Conservation (phyloP, 2,113 vertebrate species). For the Myodes glareolus region DNA sequence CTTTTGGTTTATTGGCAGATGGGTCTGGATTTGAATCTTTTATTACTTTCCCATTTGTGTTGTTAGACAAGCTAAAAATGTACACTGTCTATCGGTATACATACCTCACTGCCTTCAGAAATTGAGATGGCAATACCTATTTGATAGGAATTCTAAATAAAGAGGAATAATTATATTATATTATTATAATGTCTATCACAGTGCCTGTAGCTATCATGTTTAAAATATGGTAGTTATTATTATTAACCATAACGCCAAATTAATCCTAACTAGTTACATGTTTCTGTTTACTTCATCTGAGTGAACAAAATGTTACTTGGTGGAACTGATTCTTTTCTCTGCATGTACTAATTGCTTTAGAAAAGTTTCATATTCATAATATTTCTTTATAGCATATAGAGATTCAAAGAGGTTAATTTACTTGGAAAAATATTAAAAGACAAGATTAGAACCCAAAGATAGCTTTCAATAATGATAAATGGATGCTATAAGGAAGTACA, state of each 20-base stretch:
- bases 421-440: neutral
- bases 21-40: neutral
- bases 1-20: neutral
- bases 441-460: neutral
- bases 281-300: neutral
- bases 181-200: neutral
- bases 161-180: neutral
- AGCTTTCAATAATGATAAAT: neutral
- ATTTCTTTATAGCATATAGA: neutral
- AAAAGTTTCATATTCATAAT: neutral
- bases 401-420: neutral
- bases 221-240: neutral
- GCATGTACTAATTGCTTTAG: neutral
- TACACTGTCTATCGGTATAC: neutral
- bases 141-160: neutral
- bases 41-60: neutral
- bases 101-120: neutral
- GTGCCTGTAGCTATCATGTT: neutral
- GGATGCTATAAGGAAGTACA: neutral
- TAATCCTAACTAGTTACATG: neutral
- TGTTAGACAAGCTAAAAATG: neutral
- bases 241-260: neutral
- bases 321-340: neutral
- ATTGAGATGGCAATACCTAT: neutral
- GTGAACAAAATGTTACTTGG: neutral